phyloP scores from a whole-genome alignment of 2,113 vertebrate genomes.

The Sialia sialis region DNA sequence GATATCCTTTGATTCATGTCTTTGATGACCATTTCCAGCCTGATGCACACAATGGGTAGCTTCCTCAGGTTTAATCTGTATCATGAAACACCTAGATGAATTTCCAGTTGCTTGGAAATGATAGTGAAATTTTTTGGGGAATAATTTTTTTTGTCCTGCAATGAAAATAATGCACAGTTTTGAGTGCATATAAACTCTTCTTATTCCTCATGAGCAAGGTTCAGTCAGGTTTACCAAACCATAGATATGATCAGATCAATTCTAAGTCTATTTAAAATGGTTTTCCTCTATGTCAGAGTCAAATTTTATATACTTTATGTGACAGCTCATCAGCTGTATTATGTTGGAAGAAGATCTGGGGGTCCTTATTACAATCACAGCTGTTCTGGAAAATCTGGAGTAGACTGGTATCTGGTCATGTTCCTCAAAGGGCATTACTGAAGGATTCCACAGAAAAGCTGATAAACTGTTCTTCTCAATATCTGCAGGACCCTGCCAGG shows the following conservation, averaged over 20 bases:
- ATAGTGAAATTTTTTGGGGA: neutral
- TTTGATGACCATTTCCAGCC: neutral
- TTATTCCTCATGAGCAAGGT: neutral
- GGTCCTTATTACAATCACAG: neutral
- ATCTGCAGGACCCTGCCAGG: neutral
- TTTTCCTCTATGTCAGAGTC: neutral
- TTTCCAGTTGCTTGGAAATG: neutral
- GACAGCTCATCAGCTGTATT: neutral
- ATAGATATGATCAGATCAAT: neutral
- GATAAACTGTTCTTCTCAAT: neutral
- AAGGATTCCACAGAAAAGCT: neutral
- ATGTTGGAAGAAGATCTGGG: neutral
- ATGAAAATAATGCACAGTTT: neutral
- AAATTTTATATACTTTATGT: neutral
- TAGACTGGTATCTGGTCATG: fast-evolving
- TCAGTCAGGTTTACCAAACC: neutral
- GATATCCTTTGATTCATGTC: neutral
- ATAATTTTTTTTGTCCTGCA: neutral
- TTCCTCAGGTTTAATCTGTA: neutral
- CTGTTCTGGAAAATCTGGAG: neutral
- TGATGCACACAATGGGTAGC: neutral
- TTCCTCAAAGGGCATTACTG: neutral
- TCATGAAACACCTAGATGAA: neutral
- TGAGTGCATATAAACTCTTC: neutral
- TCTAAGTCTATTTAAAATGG: neutral